Evolutionary conservation across 1,140 invertebrate genomes (phyloP).

Genomic region (Coenobita brevimanus): DNA sequence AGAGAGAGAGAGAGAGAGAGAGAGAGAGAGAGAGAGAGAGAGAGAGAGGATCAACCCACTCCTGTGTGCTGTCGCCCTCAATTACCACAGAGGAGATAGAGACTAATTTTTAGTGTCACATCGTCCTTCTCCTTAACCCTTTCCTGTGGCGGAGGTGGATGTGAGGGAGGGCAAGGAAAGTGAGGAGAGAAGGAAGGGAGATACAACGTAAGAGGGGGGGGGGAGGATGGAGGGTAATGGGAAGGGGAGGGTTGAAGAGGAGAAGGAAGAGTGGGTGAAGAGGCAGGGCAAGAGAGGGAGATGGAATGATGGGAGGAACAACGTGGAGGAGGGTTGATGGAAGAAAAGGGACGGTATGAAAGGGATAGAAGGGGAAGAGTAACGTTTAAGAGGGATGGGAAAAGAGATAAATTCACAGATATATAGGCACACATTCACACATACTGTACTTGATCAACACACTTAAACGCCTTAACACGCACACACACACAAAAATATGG

Average conservation of each 20-base stretch:
- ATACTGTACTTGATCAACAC: background rate
- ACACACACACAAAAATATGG: background rate
- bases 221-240: background rate
- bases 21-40: background rate
- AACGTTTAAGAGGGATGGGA: background rate
- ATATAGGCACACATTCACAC: conserved; percentile 11
- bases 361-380: conserved; percentile 1
- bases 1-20: conserved; percentile 16
- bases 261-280: background rate
- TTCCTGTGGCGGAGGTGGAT: too few relatives aligned
- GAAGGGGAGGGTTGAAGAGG: background rate
- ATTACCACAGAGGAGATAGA: too few relatives aligned
- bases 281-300: background rate
- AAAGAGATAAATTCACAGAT: conserved; percentile 12
- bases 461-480: background rate
- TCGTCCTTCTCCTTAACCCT: too few relatives aligned
- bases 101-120: too few relatives aligned
- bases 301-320: background rate
- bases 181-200: background rate
- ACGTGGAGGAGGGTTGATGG: too few relatives aligned
- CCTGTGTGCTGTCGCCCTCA: background rate
- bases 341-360: background rate
- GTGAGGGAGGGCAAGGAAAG: too few relatives aligned
- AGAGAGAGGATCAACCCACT: background rate
- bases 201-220: background rate